Conservation (phyloP, 2,888 invertebrate species). For the Drosophila tripunctata region DNA sequence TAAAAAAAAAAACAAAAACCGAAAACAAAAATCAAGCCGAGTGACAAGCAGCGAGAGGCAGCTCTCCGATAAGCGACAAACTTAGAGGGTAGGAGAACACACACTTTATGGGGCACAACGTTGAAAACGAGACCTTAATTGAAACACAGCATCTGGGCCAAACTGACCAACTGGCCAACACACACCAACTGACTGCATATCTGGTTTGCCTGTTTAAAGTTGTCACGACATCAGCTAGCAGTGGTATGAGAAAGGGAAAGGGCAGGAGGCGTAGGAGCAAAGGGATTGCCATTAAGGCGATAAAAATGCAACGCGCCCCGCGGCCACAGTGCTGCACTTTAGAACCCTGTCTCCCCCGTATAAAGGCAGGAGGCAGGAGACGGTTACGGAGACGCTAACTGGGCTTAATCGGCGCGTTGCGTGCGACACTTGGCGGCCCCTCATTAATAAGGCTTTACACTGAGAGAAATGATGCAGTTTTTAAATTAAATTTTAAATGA, state of each 20-base stretch:
- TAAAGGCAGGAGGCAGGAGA: slow-evolving; percentile 43
- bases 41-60: slow-evolving; percentile 66
- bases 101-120: slow-evolving; percentile 47
- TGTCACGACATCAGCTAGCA: slow-evolving; percentile 13
- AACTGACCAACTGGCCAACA: slow-evolving; percentile 1
- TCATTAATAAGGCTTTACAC: slow-evolving; percentile 78
- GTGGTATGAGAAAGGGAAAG: neutral
- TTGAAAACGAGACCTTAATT: slow-evolving; percentile 39
- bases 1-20: slow-evolving; percentile 75
- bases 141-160: slow-evolving; percentile 36
- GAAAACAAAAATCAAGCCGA: slow-evolving; percentile 73
- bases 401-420: slow-evolving; percentile 77
- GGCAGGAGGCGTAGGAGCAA: neutral
- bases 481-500: no score
- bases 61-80: slow-evolving; percentile 56
- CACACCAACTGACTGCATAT: slow-evolving; percentile 2
- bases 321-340: slow-evolving; percentile 60
- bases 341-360: slow-evolving; percentile 36
- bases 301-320: slow-evolving; percentile 72
- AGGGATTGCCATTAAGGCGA: slow-evolving; percentile 73
- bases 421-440: slow-evolving; percentile 71
- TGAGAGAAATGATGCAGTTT: no score
- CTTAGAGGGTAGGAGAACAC: slow-evolving; percentile 3
- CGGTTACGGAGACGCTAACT: slow-evolving; percentile 74
- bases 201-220: slow-evolving; percentile 13